Evolutionary conservation across 2,113 vertebrate genomes (phyloP), one percentile per base, ranked within the genome.

Genomic region (Elanus axillaris): DNA sequence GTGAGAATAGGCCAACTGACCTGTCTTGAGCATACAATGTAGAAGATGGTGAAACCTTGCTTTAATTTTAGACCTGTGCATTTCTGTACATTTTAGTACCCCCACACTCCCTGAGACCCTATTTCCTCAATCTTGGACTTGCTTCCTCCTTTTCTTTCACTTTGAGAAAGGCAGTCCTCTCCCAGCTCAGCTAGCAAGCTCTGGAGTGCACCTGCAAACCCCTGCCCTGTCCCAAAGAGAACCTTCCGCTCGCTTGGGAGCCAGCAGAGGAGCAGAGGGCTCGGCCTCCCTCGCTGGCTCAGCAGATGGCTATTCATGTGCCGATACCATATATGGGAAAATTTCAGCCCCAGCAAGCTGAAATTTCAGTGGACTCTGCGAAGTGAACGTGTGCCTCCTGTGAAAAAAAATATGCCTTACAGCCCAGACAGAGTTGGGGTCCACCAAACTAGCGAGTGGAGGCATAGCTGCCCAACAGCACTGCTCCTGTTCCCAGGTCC

Each of bases 221-320:
- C 22, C n/a, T 48, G 26, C 16, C 26, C 38, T 10, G 4, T 52
- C 38, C 36, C 1, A 0, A 87, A 58, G 15, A 72, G 53, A 72
- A 53, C 13, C 4, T 63, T 20, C n/a, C 1, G 1, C 45, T 36
- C 0, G 0, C 59, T 25, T 38, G 4, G 27, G 32, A 77, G 22
- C 11, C 50, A 21, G 32, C 16, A 34, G 34, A 62, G 48, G 19
- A 78, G 56, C 64, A 78, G 56, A 47, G n/a, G 29, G 13, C 20
- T 91, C 5, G 0, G 9, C 40, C 43, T 91, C 50, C 22, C 23
- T 72, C 4, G 1, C 26, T 1, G 2, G 36, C 66, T 68, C 86
- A 68, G 48, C 62, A 81, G 5, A 21, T 0, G 0, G 18, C 7
- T 66, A 36, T 86, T 77, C 19, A 13, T 53, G 12, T 22, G 9